Base-by-base conservation (phyloP, 2,797 vertebrate species). In the Malacoctenus gilli region DNA sequence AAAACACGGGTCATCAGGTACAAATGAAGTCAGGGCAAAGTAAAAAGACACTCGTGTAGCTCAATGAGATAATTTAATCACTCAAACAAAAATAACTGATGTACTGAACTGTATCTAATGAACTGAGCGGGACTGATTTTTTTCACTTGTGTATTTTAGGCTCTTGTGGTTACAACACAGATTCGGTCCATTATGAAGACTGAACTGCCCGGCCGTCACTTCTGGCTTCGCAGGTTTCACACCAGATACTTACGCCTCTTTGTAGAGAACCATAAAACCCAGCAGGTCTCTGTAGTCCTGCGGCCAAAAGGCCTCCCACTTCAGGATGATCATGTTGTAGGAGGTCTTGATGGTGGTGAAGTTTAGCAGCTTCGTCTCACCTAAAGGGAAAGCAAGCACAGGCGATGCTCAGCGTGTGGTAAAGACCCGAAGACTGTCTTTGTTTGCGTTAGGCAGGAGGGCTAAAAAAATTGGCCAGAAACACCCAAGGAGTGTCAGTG, bases 191-290 rank as follows among this genome's bases (percentile, higher is more conserved):
- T 14, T 1, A 15, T 36, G 13, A 9, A 2, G 34, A 36, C 5
- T 2, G n/a, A 15, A 1, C 1, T 2, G 9, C 30, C 30, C 11
- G 9, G 9, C 11, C 7, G 12, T 32, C 30, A 32, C 30, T 32
- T 8, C 30, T 32, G 2, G 11, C 30, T 11, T 32, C n/a, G 30
- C 2, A 5, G 12, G 12, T 12, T 2, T 3, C 8, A 11, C 2
- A 13, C n/a, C n/a, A 36, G 4, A 20, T 63, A 95, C 97, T 95
- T 87, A 99, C 97, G 97, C 96, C 78, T 99, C 97, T 73, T 98
- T 99, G 82, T 97, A 99, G 68, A 97, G 95, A 3, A 99, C 92
- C 95, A 99, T 97, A 43, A 99, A 99, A 2, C 97, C 97, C 83
- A 99, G 83, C 47, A 99, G 90, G 72, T 99, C 97, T 67, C 97